Evolutionary conservation across 2,888 invertebrate genomes (phyloP), one percentile per base, ranked within the genome.

Genomic region (Boloria selene): DNA sequence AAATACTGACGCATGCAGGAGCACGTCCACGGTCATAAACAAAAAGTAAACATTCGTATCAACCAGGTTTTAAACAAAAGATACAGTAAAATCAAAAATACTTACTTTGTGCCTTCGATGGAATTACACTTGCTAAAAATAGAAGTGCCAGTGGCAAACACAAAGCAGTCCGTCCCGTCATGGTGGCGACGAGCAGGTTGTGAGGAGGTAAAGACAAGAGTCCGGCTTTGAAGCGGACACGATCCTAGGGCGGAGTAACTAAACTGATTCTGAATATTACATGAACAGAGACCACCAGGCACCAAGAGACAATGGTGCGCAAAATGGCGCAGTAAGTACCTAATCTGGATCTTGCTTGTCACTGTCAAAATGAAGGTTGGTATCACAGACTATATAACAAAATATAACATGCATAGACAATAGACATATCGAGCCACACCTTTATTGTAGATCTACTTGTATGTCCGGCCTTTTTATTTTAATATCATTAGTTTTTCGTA

Each of bases 51-150:
- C 50, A 53, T 50, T 55, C 61, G 62, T 47, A 18, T 17, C 7
- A 50, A 50, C 42, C 50, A 31, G 22, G 17, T 49, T 49, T 53
- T 53, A 62, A 56, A 31, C 42, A 13, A 61, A 65, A 56, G 52
- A 68, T 58, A 58, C 50, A 49, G 31, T 45, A 53, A 64, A 65
- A 45, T 67, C 68, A 68, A 70, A 71, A 72, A 59, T 71, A 85
- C 86, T 86, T 78, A 86, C 86, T 84, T 80, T 86, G 85, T 72
- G 85, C 85, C 77, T 79, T 78, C 74, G 81, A 81, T 65, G 83
- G 77, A 77, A 77, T 80, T 75, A 79, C 81, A 70, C 73, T 75
- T 61, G 84, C 81, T 86, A 87, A 78, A 84, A 86, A 85, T 87
- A 87, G 86, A 79, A 83, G 73, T 70, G 79, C 84, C 75, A 84